A percentile compares a stretch with the other conserved stretches of the same genome.
These are phyloP conservation scores for Hesperia comma DNA, from an alignment of 2,888 invertebrate species.

Conservation along the genomic window DNA sequence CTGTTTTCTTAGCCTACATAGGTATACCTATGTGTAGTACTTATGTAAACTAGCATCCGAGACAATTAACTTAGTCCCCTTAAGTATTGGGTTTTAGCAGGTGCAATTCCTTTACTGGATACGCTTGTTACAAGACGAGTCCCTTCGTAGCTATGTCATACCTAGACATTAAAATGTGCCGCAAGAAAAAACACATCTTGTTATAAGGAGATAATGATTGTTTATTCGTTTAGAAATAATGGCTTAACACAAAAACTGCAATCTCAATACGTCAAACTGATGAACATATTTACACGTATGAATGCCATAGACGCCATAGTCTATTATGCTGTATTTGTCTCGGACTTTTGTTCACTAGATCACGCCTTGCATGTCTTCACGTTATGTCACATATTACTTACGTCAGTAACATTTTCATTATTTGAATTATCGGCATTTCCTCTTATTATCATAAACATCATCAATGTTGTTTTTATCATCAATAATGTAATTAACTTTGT, in stretches of 20 bases:
- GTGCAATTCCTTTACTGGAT: conserved; percentile 69
- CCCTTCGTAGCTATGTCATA: conserved; percentile 55
- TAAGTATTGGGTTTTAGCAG: conserved; percentile 70
- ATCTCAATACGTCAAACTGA: conserved; percentile 57
- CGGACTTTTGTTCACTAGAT: neutral
- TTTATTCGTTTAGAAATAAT: conserved; percentile 45
- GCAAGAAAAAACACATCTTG: conserved; percentile 58
- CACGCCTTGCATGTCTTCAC: neutral
- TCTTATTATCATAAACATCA: too few relatives aligned
- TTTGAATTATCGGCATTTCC: too few relatives aligned
- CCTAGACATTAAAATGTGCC: conserved; percentile 61
- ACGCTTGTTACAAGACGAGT: conserved; percentile 58
- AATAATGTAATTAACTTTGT: too few relatives aligned
- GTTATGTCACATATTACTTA: neutral
- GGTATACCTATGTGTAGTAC: conserved; percentile 22
- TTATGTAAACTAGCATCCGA: conserved; percentile 42
- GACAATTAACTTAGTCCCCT: conserved; percentile 40
- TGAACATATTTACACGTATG: conserved; percentile 51
- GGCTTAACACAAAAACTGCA: conserved; percentile 42
- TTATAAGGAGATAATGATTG: conserved; percentile 67
- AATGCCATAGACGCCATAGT: conserved; percentile 1
- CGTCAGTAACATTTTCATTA: too few relatives aligned
- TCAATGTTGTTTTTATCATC: too few relatives aligned
- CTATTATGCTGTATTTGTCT: conserved; percentile 5
- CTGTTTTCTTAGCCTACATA: conserved; percentile 24